Evolutionary conservation across 1,140 invertebrate genomes (phyloP), one percentile per base, ranked within the genome.

Genomic region (Aphis craccivora): DNA sequence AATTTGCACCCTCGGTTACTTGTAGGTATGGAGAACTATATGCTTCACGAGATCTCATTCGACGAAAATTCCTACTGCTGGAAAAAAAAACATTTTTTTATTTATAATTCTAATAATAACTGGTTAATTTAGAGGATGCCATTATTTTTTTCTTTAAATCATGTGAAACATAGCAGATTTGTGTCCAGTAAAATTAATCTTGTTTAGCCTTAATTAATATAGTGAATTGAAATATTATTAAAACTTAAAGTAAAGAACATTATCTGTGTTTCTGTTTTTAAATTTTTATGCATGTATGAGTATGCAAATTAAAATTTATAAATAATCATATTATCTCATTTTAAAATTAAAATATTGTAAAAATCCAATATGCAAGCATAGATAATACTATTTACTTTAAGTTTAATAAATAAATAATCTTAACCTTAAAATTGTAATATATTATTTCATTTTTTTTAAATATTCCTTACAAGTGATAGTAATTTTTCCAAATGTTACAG

Each of bases 1-100:
- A 84, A 91, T 48, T 67, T 22, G 86, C 53, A 48, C 51, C 60
- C 55, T 86, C 93, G 30, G 90, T 5, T 9, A 35, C 53, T 55
- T 93, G 91, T 51, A 84, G n/a, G n/a, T 86, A 86, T 43, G 91
- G 81, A 30, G 91, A 86, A 93, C 14, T 93, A 67, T 55, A 40
- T 40, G 37, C 18, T 22, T 93, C 91, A 37, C 35, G 91, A 93
- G 91, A 55, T 93, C 91, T 93, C 48, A 84, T 40, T 30, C 35
- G 35, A 55, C 43, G 30, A 91, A 30, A 20, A n/a, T 7, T 14
- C 25, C 81, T 93, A 93, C 20, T 83, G 86, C 48, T 90, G 20
- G 30, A 45, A 67, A 60, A 45, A 67, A 60, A 40, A 67, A 40
- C 37, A 40, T 43, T 14, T 22, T n/a, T 87, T n/a, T 51, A 88